Base-by-base conservation (phyloP, 2,888 invertebrate genomes). In the Antheraea assamensis region DNA sequence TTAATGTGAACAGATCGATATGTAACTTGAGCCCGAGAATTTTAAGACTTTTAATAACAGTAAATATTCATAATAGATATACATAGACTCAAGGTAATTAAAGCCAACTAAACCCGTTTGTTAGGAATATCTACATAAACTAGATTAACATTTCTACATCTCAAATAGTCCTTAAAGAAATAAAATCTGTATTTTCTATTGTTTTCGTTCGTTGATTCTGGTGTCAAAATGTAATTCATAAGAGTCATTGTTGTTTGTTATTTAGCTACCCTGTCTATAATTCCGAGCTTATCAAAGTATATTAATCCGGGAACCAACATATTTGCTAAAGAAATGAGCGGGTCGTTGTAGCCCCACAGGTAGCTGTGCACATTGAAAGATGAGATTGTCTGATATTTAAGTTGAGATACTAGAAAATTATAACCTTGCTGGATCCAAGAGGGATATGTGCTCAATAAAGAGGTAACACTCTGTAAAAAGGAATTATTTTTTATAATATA, bases 321-420 rank as follows among this genome's bases (percentile, higher is more conserved):
- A 78, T 97, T 95, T 0, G 97, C 97, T 52, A 97, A 85, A 2
- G 93, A 91, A 71, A 98, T 96, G 68, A 98, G 84, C 0, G 95
- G 94, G 83, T 98, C 98, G 2, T 97, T 96, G 85, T 98, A 98
- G 0, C 98, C 98, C 97, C 97, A 98, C 21, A 98, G 90, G 83
- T 96, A 97, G 47, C 97, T 96, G 74, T 97, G 90, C 0, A 96
- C 96, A 0, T 95, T 95, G 55, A 97, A 84, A 42, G 95, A 95
- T 24, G 97, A 86, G 76, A 98, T 95, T 0, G 97, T 95, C 79
- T 96, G 87, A 0, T 96, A 94, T 74, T 95, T 90, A 42, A 97
- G 81, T 24, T 93, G 91, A 61, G 91, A 91, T 3, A 95, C 90
- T 73, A 97, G 81, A 13, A 96, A 89, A 71, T 96, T 93, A 72